Evolutionary conservation across 2,113 vertebrate genomes (phyloP), one percentile per base, ranked within the genome.

Genomic region (Dromaius novaehollandiae): DNA sequence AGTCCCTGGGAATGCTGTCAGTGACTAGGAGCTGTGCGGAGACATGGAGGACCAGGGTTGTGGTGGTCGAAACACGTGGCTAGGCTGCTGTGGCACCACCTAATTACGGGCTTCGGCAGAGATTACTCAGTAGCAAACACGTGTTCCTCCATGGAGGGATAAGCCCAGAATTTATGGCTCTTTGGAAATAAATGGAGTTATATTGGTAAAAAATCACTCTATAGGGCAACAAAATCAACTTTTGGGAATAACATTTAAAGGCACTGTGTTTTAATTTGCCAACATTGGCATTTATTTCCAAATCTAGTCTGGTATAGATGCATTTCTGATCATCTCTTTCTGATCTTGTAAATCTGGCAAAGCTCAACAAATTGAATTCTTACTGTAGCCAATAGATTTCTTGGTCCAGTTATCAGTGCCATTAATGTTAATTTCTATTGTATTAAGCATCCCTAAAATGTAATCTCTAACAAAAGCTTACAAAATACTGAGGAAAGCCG

Each of bases 51-150:
- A 60, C 13, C 8, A 13, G 1, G 9, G 20, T 8, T 81, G 26
- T 68, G 18, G 17, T 1, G 3, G 14, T 51, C n/a, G 76, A 58
- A 82, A 74, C 6, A 28, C 0, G 0, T 61, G 6, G 34, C 22
- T 79, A 56, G 20, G 17, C 61, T 73, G 44, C 9, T n/a, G 18
- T 26, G n/a, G 53, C 32, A 68, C 19, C 30, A 36, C 0, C 0
- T 46, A 28, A 7, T 15, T 44, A 9, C 15, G 20, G 36, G 6
- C 34, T 82, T 53, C 58, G 55, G 20, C 0, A 1, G 30, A 22
- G 21, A 65, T 42, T n/a, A 8, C 21, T 79, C 3, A 0, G n/a
- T 1, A 24, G 70, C 85, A 84, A 79, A 38, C 11, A 40, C 7
- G 2, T 51, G 5, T 50, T 85, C 38, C 56, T 88, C 51, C 14